Percentiles rank a stretch among this genome's conserved stretches.
Evolutionary conservation across 2,113 vertebrate species (phyloP).

Genomic region (Sturnira hondurensis): DNA sequence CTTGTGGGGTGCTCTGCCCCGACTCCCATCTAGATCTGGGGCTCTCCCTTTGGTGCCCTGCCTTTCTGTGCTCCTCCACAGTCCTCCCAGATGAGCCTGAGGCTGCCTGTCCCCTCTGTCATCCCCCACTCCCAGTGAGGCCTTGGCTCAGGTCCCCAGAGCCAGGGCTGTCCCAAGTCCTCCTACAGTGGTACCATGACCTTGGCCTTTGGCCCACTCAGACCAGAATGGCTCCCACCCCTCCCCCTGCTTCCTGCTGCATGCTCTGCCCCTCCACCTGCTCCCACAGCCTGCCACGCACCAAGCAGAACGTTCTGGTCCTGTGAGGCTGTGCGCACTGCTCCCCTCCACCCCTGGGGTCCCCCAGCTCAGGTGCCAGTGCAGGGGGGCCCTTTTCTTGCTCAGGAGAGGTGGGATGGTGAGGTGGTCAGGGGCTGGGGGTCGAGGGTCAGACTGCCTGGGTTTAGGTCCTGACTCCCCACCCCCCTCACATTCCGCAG

Average conservation of each 20-base stretch:
- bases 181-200: neutral
- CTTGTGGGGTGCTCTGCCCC: neutral
- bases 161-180: neutral
- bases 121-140: neutral
- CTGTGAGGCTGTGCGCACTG: neutral
- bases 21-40: neutral
- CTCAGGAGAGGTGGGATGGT: neutral
- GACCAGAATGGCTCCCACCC: neutral
- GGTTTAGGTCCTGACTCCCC: neutral
- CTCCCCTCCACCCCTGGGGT: fast-evolving
- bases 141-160: neutral
- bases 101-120: neutral
- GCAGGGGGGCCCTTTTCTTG: neutral
- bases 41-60: neutral
- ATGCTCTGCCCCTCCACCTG: neutral
- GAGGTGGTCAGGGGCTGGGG: neutral
- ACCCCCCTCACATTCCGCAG: fast-evolving
- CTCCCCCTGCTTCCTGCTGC: neutral
- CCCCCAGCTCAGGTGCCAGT: neutral
- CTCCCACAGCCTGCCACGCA: neutral
- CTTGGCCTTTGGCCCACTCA: neutral
- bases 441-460: neutral
- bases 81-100: neutral
- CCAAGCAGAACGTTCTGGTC: neutral
- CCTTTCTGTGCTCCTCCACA: neutral